These are phyloP conservation scores for Taenaris catops DNA, from an alignment of 2,888 invertebrate genomes.

Conservation along the genomic window DNA sequence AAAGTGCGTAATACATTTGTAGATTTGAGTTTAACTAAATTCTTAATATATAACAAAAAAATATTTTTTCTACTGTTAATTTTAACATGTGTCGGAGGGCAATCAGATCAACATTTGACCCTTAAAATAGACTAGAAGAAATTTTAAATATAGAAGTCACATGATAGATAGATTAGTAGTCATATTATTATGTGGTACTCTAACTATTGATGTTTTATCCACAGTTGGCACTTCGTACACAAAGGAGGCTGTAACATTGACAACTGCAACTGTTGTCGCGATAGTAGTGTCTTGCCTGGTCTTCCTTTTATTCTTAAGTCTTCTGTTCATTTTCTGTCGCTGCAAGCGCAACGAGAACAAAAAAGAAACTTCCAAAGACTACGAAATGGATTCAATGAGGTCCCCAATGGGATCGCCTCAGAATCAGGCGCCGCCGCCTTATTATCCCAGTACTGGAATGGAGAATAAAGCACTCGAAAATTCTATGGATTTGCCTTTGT, in stretches of 20 bases:
- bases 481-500: conserved; percentile 90
- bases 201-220: conserved; percentile 27
- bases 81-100: no score
- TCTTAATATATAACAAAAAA: no score
- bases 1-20: no score
- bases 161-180: no score
- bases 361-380: conserved; percentile 92
- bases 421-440: conserved; percentile 93
- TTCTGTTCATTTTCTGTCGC: conserved; percentile 91
- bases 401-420: conserved; percentile 93
- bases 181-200: no score
- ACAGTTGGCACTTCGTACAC: conserved; percentile 90
- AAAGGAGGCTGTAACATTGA: conserved; percentile 87
- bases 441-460: conserved; percentile 91
- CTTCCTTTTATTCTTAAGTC: conserved; percentile 85
- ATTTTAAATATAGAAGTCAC: no score
- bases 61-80: no score
- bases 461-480: conserved; percentile 96
- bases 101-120: no score
- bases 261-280: conserved; percentile 88
- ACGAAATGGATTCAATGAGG: conserved; percentile 93
- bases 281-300: conserved; percentile 89
- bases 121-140: no score
- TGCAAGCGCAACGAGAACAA: conserved; percentile 90
- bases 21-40: no score